phyloP scores from a whole-genome alignment of 2,113 vertebrate species.

The Dolichotis patagonum region DNA sequence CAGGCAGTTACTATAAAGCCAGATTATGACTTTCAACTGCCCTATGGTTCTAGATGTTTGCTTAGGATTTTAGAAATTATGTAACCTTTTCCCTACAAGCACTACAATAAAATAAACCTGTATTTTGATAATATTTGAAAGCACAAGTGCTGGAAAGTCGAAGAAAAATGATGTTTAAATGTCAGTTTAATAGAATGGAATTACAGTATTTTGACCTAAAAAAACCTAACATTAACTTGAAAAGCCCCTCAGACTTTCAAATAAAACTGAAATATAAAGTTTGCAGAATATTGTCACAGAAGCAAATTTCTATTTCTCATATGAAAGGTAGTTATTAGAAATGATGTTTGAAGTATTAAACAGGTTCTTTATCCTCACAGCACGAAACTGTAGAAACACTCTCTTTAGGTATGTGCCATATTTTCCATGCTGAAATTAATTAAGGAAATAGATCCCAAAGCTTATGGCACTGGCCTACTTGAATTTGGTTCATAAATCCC shows the following conservation, averaged over 20 bases:
- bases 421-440: slow-evolving; percentile 39
- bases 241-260: background rate
- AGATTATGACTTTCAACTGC: slow-evolving; percentile 69
- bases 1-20: slow-evolving; percentile 19
- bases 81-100: slow-evolving; percentile 11
- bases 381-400: background rate
- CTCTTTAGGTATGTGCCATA: background rate
- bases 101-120: slow-evolving; percentile 58
- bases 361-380: background rate
- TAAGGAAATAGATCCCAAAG: background rate
- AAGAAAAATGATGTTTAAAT: slow-evolving; percentile 50
- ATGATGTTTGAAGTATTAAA: background rate
- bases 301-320: background rate
- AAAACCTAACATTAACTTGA: slow-evolving; percentile 32
- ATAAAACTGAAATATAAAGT: background rate
- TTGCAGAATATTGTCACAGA: background rate
- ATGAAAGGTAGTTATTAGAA: background rate
- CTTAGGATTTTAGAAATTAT: slow-evolving; percentile 61
- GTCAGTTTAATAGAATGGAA: slow-evolving; percentile 34
- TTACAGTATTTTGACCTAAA: slow-evolving; percentile 13
- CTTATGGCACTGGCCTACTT: background rate
- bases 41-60: slow-evolving; percentile 72
- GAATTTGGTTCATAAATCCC: background rate
- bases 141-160: background rate
- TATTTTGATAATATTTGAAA: slow-evolving; percentile 69